Percentiles rank a stretch among this genome's conserved stretches.
Evolutionary conservation across 2,888 invertebrate species (phyloP).

Genomic region (Drosophila greeni): DNA sequence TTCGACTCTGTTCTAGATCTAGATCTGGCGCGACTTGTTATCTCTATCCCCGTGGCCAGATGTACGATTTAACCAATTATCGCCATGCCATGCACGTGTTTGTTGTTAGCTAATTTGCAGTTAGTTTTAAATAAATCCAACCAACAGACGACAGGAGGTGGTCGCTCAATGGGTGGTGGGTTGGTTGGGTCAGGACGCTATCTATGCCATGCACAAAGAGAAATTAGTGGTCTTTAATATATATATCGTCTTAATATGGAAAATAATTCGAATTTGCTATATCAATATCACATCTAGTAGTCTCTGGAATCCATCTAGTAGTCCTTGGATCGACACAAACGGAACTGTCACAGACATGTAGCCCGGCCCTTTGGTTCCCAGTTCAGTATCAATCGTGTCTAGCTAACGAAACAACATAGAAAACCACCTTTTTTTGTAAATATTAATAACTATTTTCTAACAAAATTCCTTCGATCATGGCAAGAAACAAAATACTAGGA

Average conservation of each 20-base stretch:
- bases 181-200: background rate
- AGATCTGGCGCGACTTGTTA: constrained; percentile 14
- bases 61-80: constrained; percentile 14
- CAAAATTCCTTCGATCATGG: background rate
- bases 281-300: too few relatives aligned
- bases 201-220: constrained; percentile 2
- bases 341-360: background rate
- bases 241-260: too few relatives aligned
- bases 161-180: constrained; percentile 16
- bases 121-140: constrained; percentile 56
- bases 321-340: background rate
- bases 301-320: too few relatives aligned
- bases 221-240: background rate
- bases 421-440: background rate
- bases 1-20: constrained; percentile 15
- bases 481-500: background rate
- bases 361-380: too few relatives aligned
- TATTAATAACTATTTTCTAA: background rate
- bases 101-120: constrained; percentile 60
- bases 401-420: background rate
- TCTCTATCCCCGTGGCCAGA: constrained; percentile 6
- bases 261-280: too few relatives aligned
- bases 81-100: constrained; percentile 48
- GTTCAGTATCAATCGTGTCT: background rate
- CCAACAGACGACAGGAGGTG: constrained; percentile 16